Conservation (phyloP, 1,140 invertebrate genomes). For the Cyrtorhinus lividipennis region DNA sequence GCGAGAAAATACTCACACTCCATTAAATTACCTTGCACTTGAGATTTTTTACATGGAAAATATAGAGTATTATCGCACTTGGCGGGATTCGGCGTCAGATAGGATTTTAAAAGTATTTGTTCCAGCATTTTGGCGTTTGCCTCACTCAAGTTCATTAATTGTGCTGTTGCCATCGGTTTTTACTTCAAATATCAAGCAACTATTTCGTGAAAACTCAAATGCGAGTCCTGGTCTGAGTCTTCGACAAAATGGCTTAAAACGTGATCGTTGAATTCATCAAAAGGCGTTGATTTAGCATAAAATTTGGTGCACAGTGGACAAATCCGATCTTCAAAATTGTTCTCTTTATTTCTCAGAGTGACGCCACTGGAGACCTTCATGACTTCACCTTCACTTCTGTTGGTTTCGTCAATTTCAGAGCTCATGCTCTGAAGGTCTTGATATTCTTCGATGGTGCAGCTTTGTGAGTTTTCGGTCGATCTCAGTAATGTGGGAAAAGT, state of each 20-base stretch:
- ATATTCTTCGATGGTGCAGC: not conserved
- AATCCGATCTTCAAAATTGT: constrained; percentile 25
- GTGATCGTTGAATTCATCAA: constrained; percentile 34
- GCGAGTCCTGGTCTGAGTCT: constrained; percentile 21
- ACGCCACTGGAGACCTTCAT: not conserved
- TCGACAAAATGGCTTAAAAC: constrained; percentile 35
- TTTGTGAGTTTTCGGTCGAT: not conserved
- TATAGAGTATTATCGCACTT: no score
- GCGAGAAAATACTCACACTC: no score
- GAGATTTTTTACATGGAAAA: no score
- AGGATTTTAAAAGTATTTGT: no score
- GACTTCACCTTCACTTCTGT: constrained; percentile 5
- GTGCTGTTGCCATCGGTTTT: no score
- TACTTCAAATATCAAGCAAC: constrained; percentile 2
- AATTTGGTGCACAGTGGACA: constrained; percentile 33
- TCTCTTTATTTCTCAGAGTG: not conserved
- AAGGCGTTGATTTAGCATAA: constrained; percentile 29
- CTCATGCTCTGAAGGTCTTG: not conserved
- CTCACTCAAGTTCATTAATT: no score
- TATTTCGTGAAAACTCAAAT: constrained; percentile 20
- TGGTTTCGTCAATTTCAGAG: constrained; percentile 5
- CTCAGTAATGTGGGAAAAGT: no score
- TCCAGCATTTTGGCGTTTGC: no score
- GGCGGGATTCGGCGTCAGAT: no score
- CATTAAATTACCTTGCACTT: no score